Conservation (phyloP, 2,113 vertebrate genomes). For the Oophaga pumilio region DNA sequence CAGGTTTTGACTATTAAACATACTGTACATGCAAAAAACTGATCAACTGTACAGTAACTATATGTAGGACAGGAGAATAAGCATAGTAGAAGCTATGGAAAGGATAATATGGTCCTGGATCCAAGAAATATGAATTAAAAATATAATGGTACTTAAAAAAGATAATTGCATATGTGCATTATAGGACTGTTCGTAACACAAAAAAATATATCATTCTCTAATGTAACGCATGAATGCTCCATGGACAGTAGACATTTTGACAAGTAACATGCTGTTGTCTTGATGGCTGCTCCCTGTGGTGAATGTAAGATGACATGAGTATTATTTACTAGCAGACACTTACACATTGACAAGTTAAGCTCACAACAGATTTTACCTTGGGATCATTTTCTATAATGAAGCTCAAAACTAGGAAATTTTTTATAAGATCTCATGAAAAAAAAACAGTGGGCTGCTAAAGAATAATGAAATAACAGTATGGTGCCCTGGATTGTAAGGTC, state of each 20-base stretch:
- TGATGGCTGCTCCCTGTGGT: not conserved
- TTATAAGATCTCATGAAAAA: constrained; percentile 2
- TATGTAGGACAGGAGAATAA: too few species aligned
- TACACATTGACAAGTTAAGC: constrained; percentile 27
- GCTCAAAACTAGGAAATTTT: not conserved
- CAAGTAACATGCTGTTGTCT: constrained; percentile 2
- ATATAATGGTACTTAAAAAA: too few species aligned
- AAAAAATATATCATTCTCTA: not conserved
- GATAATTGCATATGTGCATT: too few species aligned
- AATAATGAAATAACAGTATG: constrained; percentile 44
- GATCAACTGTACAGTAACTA: too few species aligned
- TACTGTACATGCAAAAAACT: too few species aligned
- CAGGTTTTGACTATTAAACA: too few species aligned
- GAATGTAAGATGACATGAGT: not conserved
- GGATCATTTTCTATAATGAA: constrained; percentile 41
- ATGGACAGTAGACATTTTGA: constrained; percentile 8
- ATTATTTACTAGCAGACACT: constrained; percentile 36
- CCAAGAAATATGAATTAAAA: too few species aligned
- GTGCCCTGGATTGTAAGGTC: constrained; percentile 18
- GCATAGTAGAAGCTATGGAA: too few species aligned
- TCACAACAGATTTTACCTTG: constrained; percentile 15
- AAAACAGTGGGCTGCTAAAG: constrained; percentile 27
- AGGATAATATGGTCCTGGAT: too few species aligned
- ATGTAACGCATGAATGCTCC: constrained; percentile 6
- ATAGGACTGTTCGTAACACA: too few species aligned